Evolutionary conservation across 2,888 invertebrate species (phyloP).

Genomic region (Ophion slaviceki): DNA sequence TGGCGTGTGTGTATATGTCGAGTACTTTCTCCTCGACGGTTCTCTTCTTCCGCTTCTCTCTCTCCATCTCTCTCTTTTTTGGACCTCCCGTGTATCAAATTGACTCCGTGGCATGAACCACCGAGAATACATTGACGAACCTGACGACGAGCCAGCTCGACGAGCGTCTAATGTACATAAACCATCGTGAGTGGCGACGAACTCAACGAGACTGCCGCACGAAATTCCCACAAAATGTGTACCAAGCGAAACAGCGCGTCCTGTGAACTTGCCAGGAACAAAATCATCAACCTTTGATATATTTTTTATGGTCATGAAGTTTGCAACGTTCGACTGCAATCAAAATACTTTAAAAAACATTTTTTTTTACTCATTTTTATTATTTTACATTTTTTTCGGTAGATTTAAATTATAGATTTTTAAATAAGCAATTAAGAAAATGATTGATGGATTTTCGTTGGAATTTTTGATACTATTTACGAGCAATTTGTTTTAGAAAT

Average conservation of each 20-base stretch:
- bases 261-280: not conserved
- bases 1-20: slow-evolving; percentile 18
- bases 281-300: too few relatives aligned
- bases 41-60: not conserved
- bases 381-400: too few relatives aligned
- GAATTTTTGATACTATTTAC: too few relatives aligned
- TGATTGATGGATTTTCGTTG: too few relatives aligned
- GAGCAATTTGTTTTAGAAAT: too few relatives aligned
- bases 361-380: too few relatives aligned
- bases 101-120: slow-evolving; percentile 1
- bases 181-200: slow-evolving; percentile 9
- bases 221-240: slow-evolving; percentile 1
- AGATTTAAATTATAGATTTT: too few relatives aligned
- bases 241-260: not conserved
- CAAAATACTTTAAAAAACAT: too few relatives aligned
- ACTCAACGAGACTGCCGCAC: not conserved
- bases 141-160: not conserved
- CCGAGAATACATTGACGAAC: slow-evolving; percentile 11
- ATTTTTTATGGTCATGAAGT: too few relatives aligned
- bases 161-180: slow-evolving; percentile 38
- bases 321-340: too few relatives aligned
- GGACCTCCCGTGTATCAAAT: slow-evolving; percentile 6
- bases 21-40: slow-evolving; percentile 19
- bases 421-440: too few relatives aligned
- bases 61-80: not conserved